Evolutionary conservation across 2,797 vertebrate species (phyloP).

Genomic region (Lepus oiostolus): DNA sequence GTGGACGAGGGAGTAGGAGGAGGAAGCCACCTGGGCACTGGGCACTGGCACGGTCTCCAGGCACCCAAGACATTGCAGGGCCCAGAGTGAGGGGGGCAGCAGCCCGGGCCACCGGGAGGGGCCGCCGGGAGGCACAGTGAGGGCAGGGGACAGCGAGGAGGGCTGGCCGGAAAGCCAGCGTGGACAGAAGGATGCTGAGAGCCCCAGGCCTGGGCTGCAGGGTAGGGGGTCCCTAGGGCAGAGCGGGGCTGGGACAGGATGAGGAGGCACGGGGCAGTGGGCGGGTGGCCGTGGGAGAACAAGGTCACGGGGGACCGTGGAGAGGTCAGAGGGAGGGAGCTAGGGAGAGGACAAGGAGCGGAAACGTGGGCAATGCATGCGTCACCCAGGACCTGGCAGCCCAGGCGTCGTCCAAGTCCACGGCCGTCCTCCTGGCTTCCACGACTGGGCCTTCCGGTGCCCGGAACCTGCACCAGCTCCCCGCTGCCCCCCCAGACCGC

Average conservation of each 20-base stretch:
- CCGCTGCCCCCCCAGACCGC: neutral
- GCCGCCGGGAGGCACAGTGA: neutral
- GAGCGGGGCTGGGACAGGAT: neutral
- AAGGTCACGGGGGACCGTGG: neutral
- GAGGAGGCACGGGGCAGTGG: neutral
- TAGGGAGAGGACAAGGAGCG: neutral
- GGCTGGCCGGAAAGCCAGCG: neutral
- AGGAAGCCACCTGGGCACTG: neutral
- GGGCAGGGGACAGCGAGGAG: neutral
- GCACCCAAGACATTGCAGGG: neutral
- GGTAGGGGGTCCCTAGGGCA: neutral
- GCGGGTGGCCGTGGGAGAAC: neutral
- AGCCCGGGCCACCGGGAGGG: neutral
- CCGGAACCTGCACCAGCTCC: slow-evolving; percentile 11
- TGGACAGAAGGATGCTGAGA: neutral
- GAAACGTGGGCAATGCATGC: neutral
- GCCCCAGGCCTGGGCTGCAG: neutral
- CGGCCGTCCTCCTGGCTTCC: neutral
- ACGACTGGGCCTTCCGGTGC: neutral
- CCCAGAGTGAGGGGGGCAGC: neutral
- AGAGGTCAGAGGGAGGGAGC: neutral
- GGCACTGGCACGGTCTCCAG: neutral
- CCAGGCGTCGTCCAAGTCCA: neutral
- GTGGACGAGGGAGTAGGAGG: neutral
- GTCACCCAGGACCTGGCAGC: neutral